phyloP scores from a whole-genome alignment of 2,113 vertebrate species.

The Uria aalge region DNA sequence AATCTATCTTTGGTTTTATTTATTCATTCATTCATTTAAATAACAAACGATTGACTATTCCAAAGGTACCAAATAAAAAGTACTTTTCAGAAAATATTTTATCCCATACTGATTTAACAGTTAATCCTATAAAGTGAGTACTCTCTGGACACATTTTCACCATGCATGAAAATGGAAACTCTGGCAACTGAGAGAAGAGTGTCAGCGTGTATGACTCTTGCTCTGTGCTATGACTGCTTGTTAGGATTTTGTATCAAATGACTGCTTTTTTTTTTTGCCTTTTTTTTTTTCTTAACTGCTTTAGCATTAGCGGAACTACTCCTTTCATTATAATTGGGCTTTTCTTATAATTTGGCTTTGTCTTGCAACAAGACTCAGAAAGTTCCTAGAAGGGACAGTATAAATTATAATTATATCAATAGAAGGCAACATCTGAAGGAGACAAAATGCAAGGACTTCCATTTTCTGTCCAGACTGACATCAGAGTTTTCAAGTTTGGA shows the following conservation, averaged over 20 bases:
- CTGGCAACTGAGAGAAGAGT: background rate
- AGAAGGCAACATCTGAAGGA: background rate
- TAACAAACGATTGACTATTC: background rate
- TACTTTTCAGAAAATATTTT: background rate
- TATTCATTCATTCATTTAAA: background rate
- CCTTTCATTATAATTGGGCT: background rate
- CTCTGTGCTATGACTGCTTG: background rate
- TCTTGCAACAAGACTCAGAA: background rate
- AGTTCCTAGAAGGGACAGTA: background rate
- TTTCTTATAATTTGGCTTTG: background rate
- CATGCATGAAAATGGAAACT: background rate
- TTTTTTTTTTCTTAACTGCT: fast-evolving
- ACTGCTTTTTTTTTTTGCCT: background rate
- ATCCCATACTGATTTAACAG: background rate
- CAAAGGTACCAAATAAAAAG: background rate
- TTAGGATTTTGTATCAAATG: background rate
- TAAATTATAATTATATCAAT: background rate
- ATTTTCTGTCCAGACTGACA: background rate
- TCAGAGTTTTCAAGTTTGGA: background rate
- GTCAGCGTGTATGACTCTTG: background rate
- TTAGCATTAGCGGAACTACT: background rate
- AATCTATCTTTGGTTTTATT: background rate
- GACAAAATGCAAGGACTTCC: background rate
- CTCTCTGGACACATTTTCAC: background rate
- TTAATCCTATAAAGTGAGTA: background rate